A percentile compares a stretch with the other conserved stretches of the same genome.
phyloP scores from a whole-genome alignment of 2,888 invertebrate species.

The Ichneumoninae sp. region DNA sequence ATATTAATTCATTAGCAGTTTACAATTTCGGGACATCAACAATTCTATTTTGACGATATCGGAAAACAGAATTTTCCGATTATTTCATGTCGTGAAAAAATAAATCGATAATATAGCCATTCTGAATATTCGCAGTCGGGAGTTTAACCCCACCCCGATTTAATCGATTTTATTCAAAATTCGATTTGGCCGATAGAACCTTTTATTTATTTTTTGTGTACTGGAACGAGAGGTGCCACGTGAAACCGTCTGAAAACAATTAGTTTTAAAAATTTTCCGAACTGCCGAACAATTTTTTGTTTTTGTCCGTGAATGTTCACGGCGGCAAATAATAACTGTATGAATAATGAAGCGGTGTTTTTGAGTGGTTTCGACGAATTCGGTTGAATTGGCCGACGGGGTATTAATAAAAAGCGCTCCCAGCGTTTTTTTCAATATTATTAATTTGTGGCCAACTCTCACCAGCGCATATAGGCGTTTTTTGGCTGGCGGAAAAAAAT shows the following conservation, averaged over 20 bases:
- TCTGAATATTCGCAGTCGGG: no score
- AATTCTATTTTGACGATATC: no score
- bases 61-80: no score
- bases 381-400: neutral
- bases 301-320: neutral
- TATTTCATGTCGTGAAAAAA: no score
- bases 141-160: no score
- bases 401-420: slow-evolving; percentile 41
- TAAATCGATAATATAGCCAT: no score
- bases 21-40: no score
- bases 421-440: slow-evolving; percentile 52
- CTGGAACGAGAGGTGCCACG: no score
- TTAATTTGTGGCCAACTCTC: slow-evolving; percentile 58
- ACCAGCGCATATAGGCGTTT: neutral
- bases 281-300: neutral
- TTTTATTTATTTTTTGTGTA: neutral
- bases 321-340: neutral
- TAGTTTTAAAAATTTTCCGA: neutral
- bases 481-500: slow-evolving; percentile 49
- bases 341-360: neutral
- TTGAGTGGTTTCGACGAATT: slow-evolving; percentile 8
- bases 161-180: neutral
- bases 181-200: neutral
- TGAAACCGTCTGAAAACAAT: neutral
- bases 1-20: no score